A percentile compares a stretch with the other conserved stretches of the same genome.
Conservation (phyloP, 2,797 vertebrate species). For the Brachyrhaphis roseni region DNA sequence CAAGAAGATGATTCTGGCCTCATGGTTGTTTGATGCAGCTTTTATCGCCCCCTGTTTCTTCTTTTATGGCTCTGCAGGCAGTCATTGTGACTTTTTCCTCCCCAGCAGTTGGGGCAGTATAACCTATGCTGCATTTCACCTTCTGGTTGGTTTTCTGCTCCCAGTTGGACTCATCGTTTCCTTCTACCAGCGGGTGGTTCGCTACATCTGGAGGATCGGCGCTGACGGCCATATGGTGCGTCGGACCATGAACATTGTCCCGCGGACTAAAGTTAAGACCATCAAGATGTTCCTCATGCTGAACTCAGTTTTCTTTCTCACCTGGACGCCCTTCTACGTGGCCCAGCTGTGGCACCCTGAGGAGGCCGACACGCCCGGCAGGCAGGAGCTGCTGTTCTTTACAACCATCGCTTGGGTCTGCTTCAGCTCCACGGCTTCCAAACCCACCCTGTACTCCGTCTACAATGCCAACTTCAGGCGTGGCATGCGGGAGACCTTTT, state of each 20-base stretch:
- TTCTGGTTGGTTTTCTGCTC: constrained; percentile 85
- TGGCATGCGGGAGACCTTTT: constrained; percentile 95
- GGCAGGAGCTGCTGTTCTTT: constrained; percentile 85
- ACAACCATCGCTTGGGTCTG: constrained; percentile 85
- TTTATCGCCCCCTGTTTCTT: constrained; percentile 86
- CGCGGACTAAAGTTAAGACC: constrained; percentile 96
- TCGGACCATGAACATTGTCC: constrained; percentile 93
- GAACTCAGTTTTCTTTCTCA: constrained; percentile 88
- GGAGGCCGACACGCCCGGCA: constrained; percentile 67
- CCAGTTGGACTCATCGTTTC: constrained; percentile 84
- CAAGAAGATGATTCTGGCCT: constrained; percentile 92
- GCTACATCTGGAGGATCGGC: constrained; percentile 94
- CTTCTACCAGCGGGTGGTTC: constrained; percentile 92
- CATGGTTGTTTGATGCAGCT: constrained; percentile 85
- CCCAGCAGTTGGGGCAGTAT: constrained; percentile 84
- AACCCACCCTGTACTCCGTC: constrained; percentile 88
- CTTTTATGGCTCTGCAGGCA: constrained; percentile 78
- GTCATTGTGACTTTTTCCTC: constrained; percentile 90
- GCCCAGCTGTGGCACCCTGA: constrained; percentile 91
- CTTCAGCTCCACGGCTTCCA: constrained; percentile 92
- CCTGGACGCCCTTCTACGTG: constrained; percentile 91
- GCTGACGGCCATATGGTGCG: constrained; percentile 87
- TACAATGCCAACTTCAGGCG: constrained; percentile 93
- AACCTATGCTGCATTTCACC: constrained; percentile 79
- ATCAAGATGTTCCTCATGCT: constrained; percentile 97